A percentile compares a stretch with the other conserved stretches of the same genome.
Conservation (phyloP, 2,888 invertebrate genomes). For the Epistrophella euchroma region DNA sequence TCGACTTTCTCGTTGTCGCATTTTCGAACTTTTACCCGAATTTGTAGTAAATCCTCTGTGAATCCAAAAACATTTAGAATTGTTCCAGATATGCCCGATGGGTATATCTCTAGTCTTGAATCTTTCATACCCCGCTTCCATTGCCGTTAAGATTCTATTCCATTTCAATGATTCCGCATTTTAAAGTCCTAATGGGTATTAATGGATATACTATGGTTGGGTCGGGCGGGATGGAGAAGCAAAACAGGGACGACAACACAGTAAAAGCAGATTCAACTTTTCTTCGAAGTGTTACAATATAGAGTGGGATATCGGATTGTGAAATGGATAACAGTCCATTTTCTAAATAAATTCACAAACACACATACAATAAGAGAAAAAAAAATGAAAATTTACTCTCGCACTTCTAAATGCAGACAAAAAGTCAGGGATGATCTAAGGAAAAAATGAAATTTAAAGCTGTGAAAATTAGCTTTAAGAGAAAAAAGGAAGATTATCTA, state of each 20-base stretch:
- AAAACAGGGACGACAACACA: not conserved
- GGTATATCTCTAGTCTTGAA: not conserved
- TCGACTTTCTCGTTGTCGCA: not conserved
- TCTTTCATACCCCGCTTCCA: not conserved
- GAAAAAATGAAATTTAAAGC: conserved; percentile 37
- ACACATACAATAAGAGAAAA: conserved; percentile 3
- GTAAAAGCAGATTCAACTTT: conserved; percentile 44
- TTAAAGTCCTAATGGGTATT: conserved; percentile 43
- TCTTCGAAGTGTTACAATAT: conserved; percentile 46
- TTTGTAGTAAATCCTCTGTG: conserved; percentile 48
- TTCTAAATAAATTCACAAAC: conserved; percentile 18
- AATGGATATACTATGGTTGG: not conserved
- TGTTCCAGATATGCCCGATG: not conserved
- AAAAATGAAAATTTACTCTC: conserved; percentile 62
- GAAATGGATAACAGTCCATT: conserved; percentile 64
- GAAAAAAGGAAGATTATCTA: not conserved
- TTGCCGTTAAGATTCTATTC: conserved; percentile 19
- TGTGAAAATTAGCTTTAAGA: conserved; percentile 46
- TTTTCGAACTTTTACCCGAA: conserved; percentile 36
- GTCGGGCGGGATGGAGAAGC: not conserved
- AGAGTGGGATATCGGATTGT: conserved; percentile 54
- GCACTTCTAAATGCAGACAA: conserved; percentile 40
- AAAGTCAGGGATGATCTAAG: not conserved
- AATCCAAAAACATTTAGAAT: conserved; percentile 25
- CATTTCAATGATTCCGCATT: conserved; percentile 58